Evolutionary conservation across 2,888 invertebrate species (phyloP).

Genomic region (Coelogynopora nodosa): DNA sequence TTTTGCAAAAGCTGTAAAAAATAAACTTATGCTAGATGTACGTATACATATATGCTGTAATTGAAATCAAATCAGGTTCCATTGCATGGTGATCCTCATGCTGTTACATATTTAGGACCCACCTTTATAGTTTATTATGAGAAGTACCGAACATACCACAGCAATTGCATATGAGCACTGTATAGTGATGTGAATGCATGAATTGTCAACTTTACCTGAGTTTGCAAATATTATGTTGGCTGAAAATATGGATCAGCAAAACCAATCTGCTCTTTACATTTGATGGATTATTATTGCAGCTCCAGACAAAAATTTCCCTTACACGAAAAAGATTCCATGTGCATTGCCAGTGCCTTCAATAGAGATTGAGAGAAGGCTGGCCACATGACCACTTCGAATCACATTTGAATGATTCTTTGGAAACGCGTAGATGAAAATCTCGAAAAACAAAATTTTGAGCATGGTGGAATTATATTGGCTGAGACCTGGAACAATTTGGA

Average conservation of each 20-base stretch:
- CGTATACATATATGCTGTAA: slow-evolving; percentile 54
- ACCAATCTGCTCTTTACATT: slow-evolving; percentile 54
- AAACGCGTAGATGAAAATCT: slow-evolving; percentile 47
- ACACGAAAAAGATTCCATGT: slow-evolving; percentile 44
- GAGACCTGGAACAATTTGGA: slow-evolving; percentile 53
- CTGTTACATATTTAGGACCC: slow-evolving; percentile 53
- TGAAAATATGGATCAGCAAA: slow-evolving; percentile 47
- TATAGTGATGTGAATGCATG: neutral
- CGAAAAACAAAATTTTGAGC: slow-evolving; percentile 45
- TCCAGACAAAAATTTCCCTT: slow-evolving; percentile 51
- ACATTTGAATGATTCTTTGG: slow-evolving; percentile 29
- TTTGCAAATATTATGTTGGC: neutral
- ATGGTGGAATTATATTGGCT: slow-evolving; percentile 51
- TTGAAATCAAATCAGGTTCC: slow-evolving; percentile 49
- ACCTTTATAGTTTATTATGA: slow-evolving; percentile 60
- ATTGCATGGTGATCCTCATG: slow-evolving; percentile 46
- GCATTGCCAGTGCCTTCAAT: slow-evolving; percentile 38
- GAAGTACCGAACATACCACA: slow-evolving; percentile 53
- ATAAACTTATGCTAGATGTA: slow-evolving; percentile 55
- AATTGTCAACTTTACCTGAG: neutral
- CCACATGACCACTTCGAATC: slow-evolving; percentile 47
- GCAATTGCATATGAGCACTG: neutral
- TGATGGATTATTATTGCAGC: too few relatives aligned
- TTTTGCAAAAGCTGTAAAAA: slow-evolving; percentile 53
- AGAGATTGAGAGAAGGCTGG: slow-evolving; percentile 56